These are phyloP conservation scores for Phalacrocorax aristotelis DNA, from an alignment of 2,113 vertebrate species.

Conservation along the genomic window DNA sequence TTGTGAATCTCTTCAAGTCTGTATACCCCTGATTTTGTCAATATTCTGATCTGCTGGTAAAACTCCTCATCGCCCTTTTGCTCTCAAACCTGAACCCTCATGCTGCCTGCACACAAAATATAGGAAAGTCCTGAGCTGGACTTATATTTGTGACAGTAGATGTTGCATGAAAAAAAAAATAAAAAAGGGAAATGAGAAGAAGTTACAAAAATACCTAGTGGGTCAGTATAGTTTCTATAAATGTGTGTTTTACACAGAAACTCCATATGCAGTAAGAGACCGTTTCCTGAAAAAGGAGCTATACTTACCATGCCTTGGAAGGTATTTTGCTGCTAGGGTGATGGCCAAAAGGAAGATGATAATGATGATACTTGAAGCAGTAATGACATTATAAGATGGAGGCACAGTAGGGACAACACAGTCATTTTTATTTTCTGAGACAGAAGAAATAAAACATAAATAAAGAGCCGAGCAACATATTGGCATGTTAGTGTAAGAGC, in stretches of 20 bases:
- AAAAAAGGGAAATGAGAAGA: neutral
- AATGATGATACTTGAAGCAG: constrained; percentile 30
- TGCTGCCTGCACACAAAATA: neutral
- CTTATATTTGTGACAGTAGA: neutral
- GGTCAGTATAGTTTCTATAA: neutral
- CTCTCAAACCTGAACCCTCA: neutral
- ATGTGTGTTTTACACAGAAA: neutral
- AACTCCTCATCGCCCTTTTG: neutral
- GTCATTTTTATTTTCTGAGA: neutral
- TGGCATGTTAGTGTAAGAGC: neutral
- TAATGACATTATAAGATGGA: constrained; percentile 12
- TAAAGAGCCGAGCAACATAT: neutral
- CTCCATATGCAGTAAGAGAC: neutral
- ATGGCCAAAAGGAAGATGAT: constrained; percentile 28
- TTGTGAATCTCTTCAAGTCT: neutral
- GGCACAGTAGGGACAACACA: neutral
- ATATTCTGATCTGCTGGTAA: neutral
- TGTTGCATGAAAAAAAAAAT: neutral
- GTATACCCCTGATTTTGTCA: neutral
- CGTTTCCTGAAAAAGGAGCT: neutral
- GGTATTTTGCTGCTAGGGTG: neutral
- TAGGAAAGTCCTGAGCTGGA: neutral
- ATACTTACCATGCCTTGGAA: constrained; percentile 44
- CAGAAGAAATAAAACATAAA: constrained; percentile 10
- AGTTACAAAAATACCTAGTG: neutral